Conservation (phyloP, 2,888 invertebrate genomes). For the Balanococcus diminutus region DNA sequence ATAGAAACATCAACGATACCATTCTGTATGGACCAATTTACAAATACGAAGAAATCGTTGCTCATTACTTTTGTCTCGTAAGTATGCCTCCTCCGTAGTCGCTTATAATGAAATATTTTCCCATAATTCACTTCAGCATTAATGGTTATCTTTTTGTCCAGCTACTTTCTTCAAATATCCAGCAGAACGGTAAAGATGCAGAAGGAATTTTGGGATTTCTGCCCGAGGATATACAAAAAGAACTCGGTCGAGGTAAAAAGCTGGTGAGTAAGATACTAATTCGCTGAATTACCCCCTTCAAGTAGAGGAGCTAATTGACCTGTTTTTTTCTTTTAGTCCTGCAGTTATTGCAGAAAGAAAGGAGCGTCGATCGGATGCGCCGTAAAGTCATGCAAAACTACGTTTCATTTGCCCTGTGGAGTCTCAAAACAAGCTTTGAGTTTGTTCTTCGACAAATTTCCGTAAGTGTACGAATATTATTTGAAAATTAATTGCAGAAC, state of each 20-base stretch:
- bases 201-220: constrained; percentile 14
- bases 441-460: not conserved
- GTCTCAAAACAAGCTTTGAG: not conserved
- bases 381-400: not conserved
- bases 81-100: not conserved
- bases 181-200: not conserved
- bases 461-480: not conserved
- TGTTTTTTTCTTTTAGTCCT: not conserved
- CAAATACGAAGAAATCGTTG: not conserved
- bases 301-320: not conserved
- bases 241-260: not conserved
- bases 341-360: not conserved
- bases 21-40: not conserved
- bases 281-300: not conserved
- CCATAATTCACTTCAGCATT: not conserved
- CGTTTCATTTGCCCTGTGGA: not conserved
- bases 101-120: no score
- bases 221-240: not conserved
- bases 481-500: not conserved
- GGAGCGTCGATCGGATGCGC: not conserved
- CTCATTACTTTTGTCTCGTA: constrained; percentile 13
- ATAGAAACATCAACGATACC: not conserved
- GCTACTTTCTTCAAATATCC: not conserved
- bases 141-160: not conserved
- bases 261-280: not conserved